Base-by-base conservation (phyloP, 1,140 invertebrate species). In the Drosophila mojavensis region DNA sequence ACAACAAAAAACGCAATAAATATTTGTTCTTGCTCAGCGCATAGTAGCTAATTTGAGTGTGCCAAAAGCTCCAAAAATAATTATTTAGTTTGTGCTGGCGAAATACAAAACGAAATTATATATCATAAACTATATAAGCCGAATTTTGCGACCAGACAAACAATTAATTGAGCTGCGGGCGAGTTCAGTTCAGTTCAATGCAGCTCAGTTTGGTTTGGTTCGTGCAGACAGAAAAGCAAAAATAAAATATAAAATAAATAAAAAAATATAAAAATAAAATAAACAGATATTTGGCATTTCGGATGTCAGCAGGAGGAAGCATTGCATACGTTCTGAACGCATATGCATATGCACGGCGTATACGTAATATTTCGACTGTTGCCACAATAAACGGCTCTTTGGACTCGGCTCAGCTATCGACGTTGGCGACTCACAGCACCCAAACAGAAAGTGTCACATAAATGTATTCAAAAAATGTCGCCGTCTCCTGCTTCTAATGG, bases 391-490 rank as follows among this genome's bases (percentile, higher is more conserved):
- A 33, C 36, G 43, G 67, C 20, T 13, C 5, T 33, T 45, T 30
- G 56, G 24, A 15, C 20, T 45, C 36, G 24, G 36, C 33, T 20
- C 13, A 30, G 11, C 48, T 10, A 20, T 17, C 7, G 28, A 28
- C 26, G 58, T 28, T 24, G 20, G 48, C 9, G 43, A n/a, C 6
- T 15, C 62, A 77, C 58, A 81, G 65, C 61, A 69, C 66, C 43
- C 50, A 61, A 66, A 58, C 48, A 26, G 30, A 78, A 81, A 80
- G 59, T 81, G 66, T 80, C 65, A 70, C 78, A 81, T 80, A 81
- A 77, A 80, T 81, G 79, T 76, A 76, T 81, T 81, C 78, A 67
- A 81, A 78, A 76, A 79, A 62, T 60, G 58, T 75, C 66, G 48
- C 65, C 72, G 56, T 75, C 70, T 69, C 72, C 58, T 55, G 43